phyloP scores from a whole-genome alignment of 2,888 invertebrate genomes.

The Seira sanloemensis region DNA sequence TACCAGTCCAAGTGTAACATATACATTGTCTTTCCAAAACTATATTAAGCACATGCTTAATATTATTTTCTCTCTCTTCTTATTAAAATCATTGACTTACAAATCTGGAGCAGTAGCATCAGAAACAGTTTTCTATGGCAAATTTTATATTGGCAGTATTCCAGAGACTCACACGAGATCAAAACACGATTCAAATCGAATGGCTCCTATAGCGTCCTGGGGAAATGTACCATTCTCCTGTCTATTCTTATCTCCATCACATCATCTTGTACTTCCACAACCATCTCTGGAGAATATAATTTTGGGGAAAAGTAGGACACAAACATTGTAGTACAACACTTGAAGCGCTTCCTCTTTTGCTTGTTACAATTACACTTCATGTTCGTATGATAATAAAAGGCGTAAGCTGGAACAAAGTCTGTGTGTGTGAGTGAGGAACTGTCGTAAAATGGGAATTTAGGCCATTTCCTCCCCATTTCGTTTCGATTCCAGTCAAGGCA shows the following conservation, averaged over 20 bases:
- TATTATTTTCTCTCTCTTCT: background rate
- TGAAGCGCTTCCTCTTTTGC: slow-evolving; percentile 7
- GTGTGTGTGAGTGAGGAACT: slow-evolving; percentile 10
- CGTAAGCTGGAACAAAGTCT: slow-evolving; percentile 23
- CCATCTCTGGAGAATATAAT: slow-evolving; percentile 47
- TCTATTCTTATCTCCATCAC: background rate
- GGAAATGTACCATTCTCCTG: background rate
- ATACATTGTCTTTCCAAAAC: background rate
- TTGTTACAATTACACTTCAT: slow-evolving; percentile 44
- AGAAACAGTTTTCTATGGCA: slow-evolving; percentile 56
- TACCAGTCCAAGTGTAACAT: background rate
- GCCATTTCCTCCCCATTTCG: slow-evolving; percentile 61
- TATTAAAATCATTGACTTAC: background rate
- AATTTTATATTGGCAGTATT: slow-evolving; percentile 64
- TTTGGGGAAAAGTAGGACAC: slow-evolving; percentile 55
- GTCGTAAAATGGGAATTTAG: slow-evolving; percentile 53
- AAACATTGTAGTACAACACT: slow-evolving; percentile 46
- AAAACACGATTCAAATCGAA: slow-evolving; percentile 51
- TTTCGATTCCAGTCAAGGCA: slow-evolving; percentile 55
- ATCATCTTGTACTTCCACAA: background rate
- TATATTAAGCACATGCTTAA: background rate
- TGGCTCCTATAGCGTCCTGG: slow-evolving; percentile 6
- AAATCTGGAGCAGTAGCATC: slow-evolving; percentile 57
- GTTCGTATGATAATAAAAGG: slow-evolving; percentile 34
- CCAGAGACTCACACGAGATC: slow-evolving; percentile 33